Evolutionary conservation across 2,113 vertebrate species (phyloP), one percentile per base, ranked within the genome.

Genomic region (Rhinogobius similis): DNA sequence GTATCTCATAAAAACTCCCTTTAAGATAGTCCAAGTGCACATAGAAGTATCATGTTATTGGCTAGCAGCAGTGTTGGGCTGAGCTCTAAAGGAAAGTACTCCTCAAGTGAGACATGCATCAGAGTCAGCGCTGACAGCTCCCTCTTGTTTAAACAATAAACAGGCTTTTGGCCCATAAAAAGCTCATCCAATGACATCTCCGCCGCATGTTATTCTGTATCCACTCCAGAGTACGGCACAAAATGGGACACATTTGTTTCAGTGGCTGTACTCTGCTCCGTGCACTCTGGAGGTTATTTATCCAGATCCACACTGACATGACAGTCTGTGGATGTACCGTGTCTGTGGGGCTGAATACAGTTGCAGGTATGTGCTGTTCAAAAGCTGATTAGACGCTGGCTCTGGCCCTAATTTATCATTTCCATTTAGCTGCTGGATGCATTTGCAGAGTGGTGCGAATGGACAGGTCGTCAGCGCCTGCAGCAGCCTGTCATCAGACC

Each of bases 401-500:
- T 14, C 65, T 67, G 48, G 68, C 70, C 69, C 68, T 85, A 79
- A 89, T 89, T 87, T 66, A 83, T 90, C 78, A 85, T 36, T 73
- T 80, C 76, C 75, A 67, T 68, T 85, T 82, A 77, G 68, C 41
- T 6, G 27, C 74, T 55, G 52, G 52, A 61, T 72, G 59, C 43
- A 62, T 86, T 72, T 68, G 44, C 71, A 41, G 55, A 26, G 62
- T 4, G 27, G 21, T 76, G 58, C 68, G 56, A 71, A 73, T 26
- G 82, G 87, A 88, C 78, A 71, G 84, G 79, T 79, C 71, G 58
- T 88, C 76, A 73, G 67, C 7, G 84, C 81, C 84, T 71, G 76
- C 67, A 50, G 86, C 77, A 0, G 41, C 29, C 75, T 86, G 84
- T 83, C 85, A 65, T 41, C 12, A 58, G 80, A 77, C 71, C 72